Evolutionary conservation across 2,113 vertebrate species (phyloP), one percentile per base, ranked within the genome.

Genomic region (Ivindomyrus marchei): DNA sequence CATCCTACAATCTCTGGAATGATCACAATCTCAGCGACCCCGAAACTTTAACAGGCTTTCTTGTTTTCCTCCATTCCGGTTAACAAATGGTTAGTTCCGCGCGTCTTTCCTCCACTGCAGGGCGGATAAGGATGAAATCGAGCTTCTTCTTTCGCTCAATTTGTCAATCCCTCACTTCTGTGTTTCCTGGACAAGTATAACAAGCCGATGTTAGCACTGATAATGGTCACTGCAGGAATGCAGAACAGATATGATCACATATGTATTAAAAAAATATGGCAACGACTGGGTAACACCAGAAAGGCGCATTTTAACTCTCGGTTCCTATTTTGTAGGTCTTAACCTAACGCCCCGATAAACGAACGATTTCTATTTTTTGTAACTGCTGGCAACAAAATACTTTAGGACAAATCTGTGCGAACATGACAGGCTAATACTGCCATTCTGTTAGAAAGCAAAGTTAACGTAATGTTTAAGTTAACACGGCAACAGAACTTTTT

Each of bases 1-100:
- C 87, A 88, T 88, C 87, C 56, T 88, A 88, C 87, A 50, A 45
- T 66, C 39, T 88, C 36, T 62, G 56, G 56, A 88, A 88, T 47
- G 36, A 39, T 17, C 87, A 62, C 87, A 88, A 62, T 88, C 87
- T 66, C 87, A 10, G 24, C 87, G 19, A 88, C 53, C 36, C 36
- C 7, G 53, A 24, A 36, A 62, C 56, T 36, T 52, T 66, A 42
- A 24, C 87, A 66, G 39, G 53, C 53, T 88, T 39, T 19, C 49
- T 87, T 36, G 31, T 87, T 56, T 49, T 53, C n/a, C n/a, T 36
- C 27, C 85, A 31, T 80, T 87, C 85, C 50, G 13, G 49, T 87
- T 56, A 27, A 87, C 50, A 53, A 47, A 15, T 87, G 24, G n/a
- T 52, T 87, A 53, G 45, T 85, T 45, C 24, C 83, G 21, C 39